These are phyloP conservation scores for Dermochelys coriacea DNA, from an alignment of 2,797 vertebrate genomes.

Conservation along the genomic window DNA sequence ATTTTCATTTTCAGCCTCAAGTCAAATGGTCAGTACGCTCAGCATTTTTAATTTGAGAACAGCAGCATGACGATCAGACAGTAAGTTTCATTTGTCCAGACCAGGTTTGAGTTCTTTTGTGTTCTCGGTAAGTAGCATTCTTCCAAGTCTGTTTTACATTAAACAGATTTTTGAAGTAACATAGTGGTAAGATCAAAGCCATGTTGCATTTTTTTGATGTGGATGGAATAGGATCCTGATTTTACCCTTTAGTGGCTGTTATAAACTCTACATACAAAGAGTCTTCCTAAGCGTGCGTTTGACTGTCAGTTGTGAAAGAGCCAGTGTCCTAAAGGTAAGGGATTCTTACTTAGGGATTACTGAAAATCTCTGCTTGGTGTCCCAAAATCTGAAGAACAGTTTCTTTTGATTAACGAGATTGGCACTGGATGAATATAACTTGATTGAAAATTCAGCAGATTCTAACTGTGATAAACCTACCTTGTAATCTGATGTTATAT, in stretches of 20 bases:
- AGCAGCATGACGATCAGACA: background rate
- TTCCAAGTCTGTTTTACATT: slow-evolving; percentile 47
- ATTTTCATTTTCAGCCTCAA: slow-evolving; percentile 39
- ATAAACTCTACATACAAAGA: background rate
- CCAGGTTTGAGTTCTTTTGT: slow-evolving; percentile 36
- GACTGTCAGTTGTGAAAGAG: slow-evolving; percentile 31
- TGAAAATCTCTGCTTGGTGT: slow-evolving; percentile 68
- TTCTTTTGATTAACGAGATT: slow-evolving; percentile 61
- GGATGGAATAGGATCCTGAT: slow-evolving; percentile 43
- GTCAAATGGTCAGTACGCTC: background rate
- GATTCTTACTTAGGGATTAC: slow-evolving; percentile 74
- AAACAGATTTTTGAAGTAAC: slow-evolving; percentile 44
- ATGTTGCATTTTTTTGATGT: background rate
- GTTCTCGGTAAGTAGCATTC: slow-evolving; percentile 30
- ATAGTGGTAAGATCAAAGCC: background rate
- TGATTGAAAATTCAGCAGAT: slow-evolving; percentile 25
- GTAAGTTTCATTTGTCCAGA: background rate
- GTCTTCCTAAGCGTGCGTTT: slow-evolving; percentile 27
- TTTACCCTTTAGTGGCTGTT: slow-evolving; percentile 24
- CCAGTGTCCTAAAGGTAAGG: slow-evolving; percentile 61
- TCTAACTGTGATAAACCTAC: background rate
- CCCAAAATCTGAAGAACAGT: slow-evolving; percentile 64
- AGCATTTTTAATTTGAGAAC: background rate
- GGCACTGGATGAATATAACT: slow-evolving; percentile 23
- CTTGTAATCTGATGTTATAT: slow-evolving; percentile 24